Evolutionary conservation across 2,888 invertebrate species (phyloP), one percentile per base, ranked within the genome.

Genomic region (Pteria penguin): DNA sequence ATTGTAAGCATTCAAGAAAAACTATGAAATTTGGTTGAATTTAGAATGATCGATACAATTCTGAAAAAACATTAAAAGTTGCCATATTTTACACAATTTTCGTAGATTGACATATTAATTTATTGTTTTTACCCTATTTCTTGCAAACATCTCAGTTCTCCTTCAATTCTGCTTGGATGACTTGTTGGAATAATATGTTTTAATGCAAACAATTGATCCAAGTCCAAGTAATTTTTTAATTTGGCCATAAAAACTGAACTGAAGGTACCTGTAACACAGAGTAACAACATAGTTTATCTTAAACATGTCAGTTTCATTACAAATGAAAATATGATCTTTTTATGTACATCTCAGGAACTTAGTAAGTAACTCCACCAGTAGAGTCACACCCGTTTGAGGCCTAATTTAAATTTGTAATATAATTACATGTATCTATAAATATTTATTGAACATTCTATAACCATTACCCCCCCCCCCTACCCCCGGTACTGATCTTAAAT

Each of bases 131-230:
- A 92, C 93, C 93, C 92, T 72, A 93, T 89, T 76, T 92, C 87
- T 65, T 90, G 94, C 83, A 97, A 93, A 89, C 96, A 97, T 81
- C 94, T 94, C 69, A 97, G 92, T 93, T 97, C 97, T 86, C 95
- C 95, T 89, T 95, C 95, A 70, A 97, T 95, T 78, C 97, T 93
- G 61, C 94, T 94, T 0, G 97, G 97, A 91, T 96, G 96, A 80
- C 96, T 95, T 1, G 97, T 97, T 3, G 97, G 97, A 82, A 97
- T 95, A 65, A 97, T 94, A 93, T 97, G 96, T 90, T 97, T 97
- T 74, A 97, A 94, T 2, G 97, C 97, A 93, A 95, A 96, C 82
- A 84, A 71, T 62, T 87, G 82, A 92, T 94, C 79, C 26, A 89
- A 79, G 8, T 87, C 83, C 3, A 89, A 87, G 18, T 90, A 86